Conservation (phyloP, 2,797 vertebrate genomes). For the Columba guinea region DNA sequence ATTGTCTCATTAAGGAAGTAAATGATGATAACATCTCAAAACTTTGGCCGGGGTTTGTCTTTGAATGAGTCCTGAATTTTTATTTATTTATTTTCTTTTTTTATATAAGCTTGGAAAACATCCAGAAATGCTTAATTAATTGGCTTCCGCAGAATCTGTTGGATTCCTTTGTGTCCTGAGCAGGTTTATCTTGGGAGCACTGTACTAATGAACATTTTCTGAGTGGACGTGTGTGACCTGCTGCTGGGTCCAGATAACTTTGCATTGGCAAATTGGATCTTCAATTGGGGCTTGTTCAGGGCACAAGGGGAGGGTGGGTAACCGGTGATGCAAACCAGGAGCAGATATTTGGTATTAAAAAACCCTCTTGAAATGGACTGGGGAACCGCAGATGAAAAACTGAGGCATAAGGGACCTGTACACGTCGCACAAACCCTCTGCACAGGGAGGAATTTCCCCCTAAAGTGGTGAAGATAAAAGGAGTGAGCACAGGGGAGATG, state of each 20-base stretch:
- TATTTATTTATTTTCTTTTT: not conserved
- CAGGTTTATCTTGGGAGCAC: not conserved
- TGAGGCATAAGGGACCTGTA: not conserved
- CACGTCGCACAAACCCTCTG: not conserved
- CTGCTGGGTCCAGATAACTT: not conserved
- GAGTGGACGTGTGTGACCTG: not conserved
- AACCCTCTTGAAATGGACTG: not conserved
- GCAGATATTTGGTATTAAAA: not conserved
- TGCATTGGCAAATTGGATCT: not conserved
- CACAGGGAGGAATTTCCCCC: not conserved
- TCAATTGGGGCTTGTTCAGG: not conserved
- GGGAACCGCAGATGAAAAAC: not conserved
- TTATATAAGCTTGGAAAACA: not conserved
- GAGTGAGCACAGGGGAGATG: not conserved
- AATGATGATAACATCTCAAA: not conserved
- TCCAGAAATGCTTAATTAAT: constrained; percentile 28
- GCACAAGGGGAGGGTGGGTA: too few species aligned
- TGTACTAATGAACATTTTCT: not conserved
- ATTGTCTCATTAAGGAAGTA: not conserved
- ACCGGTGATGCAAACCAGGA: not conserved
- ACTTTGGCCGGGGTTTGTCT: not conserved
- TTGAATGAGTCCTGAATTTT: not conserved
- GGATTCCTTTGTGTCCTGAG: not conserved
- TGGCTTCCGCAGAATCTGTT: not conserved
- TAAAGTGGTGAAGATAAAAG: not conserved